phyloP scores from a whole-genome alignment of 1,140 invertebrate genomes.

The Drosophila saltans region DNA sequence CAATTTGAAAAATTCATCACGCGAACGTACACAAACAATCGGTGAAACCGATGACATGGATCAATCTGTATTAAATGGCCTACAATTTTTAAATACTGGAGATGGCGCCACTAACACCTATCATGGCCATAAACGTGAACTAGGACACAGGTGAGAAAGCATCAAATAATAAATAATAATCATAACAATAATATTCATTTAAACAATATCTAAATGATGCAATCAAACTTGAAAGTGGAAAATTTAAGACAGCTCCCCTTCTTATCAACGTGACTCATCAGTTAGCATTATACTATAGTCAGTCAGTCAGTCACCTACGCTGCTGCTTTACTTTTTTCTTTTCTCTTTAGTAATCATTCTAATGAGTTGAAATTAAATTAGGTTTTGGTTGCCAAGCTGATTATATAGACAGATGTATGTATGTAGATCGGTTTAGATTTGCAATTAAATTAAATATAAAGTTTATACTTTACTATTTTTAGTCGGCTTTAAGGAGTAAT shows the following conservation, averaged over 20 bases:
- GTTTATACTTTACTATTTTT: too few species aligned
- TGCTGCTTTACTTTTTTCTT: too few species aligned
- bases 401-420: too few species aligned
- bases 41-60: constrained; percentile 73
- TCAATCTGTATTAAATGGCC: constrained; percentile 73
- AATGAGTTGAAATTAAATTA: background rate
- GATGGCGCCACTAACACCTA: constrained; percentile 28
- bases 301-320: background rate
- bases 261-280: constrained; percentile 6
- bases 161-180: background rate
- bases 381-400: background rate
- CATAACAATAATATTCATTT: background rate
- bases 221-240: background rate
- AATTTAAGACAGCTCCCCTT: constrained; percentile 1
- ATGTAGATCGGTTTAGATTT: too few species aligned
- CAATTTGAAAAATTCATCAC: constrained; percentile 19
- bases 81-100: constrained; percentile 38
- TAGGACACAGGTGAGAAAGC: constrained; percentile 72
- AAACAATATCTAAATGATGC: background rate
- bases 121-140: constrained; percentile 73
- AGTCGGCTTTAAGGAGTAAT: too few species aligned
- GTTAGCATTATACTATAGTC: background rate
- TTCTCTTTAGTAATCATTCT: background rate
- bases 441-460: too few species aligned
- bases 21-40: constrained; percentile 61